phyloP scores from a whole-genome alignment of 1,140 invertebrate species.

The Aphelinus atriplicis region DNA sequence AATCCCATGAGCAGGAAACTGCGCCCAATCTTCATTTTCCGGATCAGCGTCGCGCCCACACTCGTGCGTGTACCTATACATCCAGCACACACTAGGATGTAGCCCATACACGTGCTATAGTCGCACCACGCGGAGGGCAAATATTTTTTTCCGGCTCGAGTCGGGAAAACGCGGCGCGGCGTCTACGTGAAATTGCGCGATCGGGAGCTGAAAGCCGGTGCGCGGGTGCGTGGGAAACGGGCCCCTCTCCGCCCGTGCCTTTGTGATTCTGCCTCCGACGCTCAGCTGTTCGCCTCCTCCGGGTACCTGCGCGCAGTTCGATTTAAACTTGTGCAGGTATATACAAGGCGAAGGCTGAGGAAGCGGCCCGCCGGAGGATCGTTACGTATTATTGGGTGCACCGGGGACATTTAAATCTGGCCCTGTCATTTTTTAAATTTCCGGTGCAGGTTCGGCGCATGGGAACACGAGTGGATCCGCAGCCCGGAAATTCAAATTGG shows the following conservation, averaged over 20 bases:
- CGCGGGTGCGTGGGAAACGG: conserved; percentile 5
- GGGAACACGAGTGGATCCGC: not conserved
- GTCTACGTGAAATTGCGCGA: conserved; percentile 11
- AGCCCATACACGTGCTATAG: too few relatives aligned
- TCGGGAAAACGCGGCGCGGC: not conserved
- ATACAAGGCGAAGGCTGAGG: not conserved
- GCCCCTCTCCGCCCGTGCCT: not conserved
- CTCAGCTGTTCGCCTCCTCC: not conserved
- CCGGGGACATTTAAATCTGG: conserved; percentile 11
- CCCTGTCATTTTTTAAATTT: conserved; percentile 6
- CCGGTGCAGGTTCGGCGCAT: not conserved
- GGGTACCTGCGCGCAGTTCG: not conserved
- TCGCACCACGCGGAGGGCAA: not conserved
- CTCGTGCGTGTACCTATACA: too few relatives aligned
- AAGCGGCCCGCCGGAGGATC: too few relatives aligned
- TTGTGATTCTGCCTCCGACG: not conserved
- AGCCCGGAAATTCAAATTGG: conserved; percentile 9
- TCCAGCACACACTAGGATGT: too few relatives aligned
- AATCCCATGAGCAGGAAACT: too few relatives aligned
- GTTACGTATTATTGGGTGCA: too few relatives aligned
- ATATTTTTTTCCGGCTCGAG: conserved; percentile 11
- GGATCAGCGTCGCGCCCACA: too few relatives aligned
- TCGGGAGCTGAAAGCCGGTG: not conserved
- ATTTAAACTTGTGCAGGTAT: conserved; percentile 18
- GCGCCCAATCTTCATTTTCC: too few relatives aligned